phyloP scores from a whole-genome alignment of 1,140 invertebrate species.

The Trichonephila clavipes region DNA sequence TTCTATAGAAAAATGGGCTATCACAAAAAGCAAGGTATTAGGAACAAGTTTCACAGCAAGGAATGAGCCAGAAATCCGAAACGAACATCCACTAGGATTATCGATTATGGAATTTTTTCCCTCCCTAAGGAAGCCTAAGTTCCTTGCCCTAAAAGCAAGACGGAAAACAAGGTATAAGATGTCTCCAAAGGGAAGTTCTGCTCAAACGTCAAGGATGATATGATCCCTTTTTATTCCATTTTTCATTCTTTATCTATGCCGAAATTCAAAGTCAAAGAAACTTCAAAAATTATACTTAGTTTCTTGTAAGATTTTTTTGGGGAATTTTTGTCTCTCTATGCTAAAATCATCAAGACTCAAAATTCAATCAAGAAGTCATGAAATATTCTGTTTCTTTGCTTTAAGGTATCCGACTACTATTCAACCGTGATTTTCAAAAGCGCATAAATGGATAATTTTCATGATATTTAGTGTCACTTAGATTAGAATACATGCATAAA shows the following conservation, averaged over 20 bases:
- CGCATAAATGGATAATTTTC: too few relatives aligned
- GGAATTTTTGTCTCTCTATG: too few relatives aligned
- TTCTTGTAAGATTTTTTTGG: too few relatives aligned
- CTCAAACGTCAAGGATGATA: neutral
- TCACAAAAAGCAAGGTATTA: neutral
- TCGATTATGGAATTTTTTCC: slow-evolving; percentile 6
- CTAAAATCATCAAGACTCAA: too few relatives aligned
- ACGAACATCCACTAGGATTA: neutral
- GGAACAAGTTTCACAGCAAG: neutral
- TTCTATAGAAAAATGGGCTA: neutral
- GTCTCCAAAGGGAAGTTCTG: neutral
- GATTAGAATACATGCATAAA: too few relatives aligned
- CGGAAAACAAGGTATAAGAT: neutral
- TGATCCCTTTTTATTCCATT: neutral
- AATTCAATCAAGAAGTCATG: too few relatives aligned
- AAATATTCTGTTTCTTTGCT: too few relatives aligned
- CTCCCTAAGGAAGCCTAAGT: neutral
- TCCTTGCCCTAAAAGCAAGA: slow-evolving; percentile 21
- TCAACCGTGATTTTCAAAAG: too few relatives aligned
- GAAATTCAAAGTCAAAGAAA: too few relatives aligned
- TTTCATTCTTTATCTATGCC: neutral
- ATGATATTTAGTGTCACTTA: too few relatives aligned
- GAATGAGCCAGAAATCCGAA: neutral
- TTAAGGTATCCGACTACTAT: too few relatives aligned
- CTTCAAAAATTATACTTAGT: too few relatives aligned